Evolutionary conservation across 1,140 invertebrate genomes (phyloP).

Genomic region (Hypothenemus hampei): DNA sequence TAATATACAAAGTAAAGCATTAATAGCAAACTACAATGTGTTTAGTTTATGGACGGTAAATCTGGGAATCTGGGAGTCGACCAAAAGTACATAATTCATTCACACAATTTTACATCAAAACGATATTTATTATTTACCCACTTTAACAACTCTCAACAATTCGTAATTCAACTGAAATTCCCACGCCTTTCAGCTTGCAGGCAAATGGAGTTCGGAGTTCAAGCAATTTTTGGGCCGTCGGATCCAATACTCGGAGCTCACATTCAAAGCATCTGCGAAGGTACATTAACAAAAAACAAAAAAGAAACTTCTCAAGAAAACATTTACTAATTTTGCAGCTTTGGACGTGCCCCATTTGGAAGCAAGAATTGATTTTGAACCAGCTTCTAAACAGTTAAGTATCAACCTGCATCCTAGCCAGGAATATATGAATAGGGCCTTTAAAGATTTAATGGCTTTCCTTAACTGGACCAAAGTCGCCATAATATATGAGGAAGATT

Average conservation of each 20-base stretch:
- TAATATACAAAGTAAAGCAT: too few relatives aligned
- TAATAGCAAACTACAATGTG: too few relatives aligned
- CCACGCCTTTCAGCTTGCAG: conserved; percentile 82
- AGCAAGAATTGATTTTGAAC: conserved; percentile 67
- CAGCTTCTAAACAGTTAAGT: conserved; percentile 69
- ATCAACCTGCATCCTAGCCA: conserved; percentile 88
- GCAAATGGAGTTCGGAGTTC: conserved; percentile 78
- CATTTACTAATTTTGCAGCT: conserved; percentile 46
- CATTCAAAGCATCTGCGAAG: conserved; percentile 82
- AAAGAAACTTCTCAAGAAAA: too few relatives aligned
- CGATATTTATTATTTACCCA: too few relatives aligned
- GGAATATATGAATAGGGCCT: conserved; percentile 75
- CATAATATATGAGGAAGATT: conserved; percentile 88
- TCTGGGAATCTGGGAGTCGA: too few relatives aligned
- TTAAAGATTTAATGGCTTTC: conserved; percentile 80
- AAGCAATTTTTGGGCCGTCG: conserved; percentile 84
- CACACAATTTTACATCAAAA: too few relatives aligned
- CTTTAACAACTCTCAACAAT: too few relatives aligned
- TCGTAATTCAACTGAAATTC: too few relatives aligned
- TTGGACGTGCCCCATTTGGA: conserved; percentile 86
- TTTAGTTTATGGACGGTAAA: too few relatives aligned
- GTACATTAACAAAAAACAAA: too few relatives aligned
- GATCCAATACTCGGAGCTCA: conserved; percentile 77
- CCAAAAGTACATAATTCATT: too few relatives aligned
- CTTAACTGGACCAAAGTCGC: conserved; percentile 92